Evolutionary conservation across 2,113 vertebrate genomes (phyloP).

Genomic region (Jaculus jaculus): DNA sequence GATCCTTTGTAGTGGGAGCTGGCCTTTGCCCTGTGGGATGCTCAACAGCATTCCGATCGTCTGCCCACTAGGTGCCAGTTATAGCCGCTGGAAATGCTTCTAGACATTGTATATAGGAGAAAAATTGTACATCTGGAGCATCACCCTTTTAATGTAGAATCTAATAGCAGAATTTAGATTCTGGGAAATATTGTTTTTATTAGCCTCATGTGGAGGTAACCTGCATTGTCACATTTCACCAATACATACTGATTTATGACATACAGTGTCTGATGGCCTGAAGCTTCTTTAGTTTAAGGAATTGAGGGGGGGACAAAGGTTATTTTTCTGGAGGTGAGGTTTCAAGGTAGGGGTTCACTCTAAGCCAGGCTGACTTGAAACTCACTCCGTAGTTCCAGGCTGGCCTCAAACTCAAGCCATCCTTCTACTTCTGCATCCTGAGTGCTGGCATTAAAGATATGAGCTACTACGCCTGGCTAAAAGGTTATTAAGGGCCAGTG

Average conservation of each 20-base stretch:
- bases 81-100: slow-evolving; percentile 31
- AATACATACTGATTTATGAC: background rate
- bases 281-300: slow-evolving; percentile 44
- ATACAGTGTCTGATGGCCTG: background rate
- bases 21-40: background rate
- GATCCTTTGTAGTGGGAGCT: background rate
- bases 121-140: background rate
- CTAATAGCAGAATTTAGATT: background rate
- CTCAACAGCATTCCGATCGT: slow-evolving; percentile 10
- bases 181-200: background rate
- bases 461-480: too few species aligned
- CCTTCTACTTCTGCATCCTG: too few species aligned
- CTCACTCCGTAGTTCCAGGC: too few species aligned
- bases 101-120: background rate
- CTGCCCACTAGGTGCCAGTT: slow-evolving; percentile 3
- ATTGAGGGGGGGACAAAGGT: slow-evolving; percentile 13
- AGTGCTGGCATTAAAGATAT: too few species aligned
- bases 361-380: too few species aligned
- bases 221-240: background rate
- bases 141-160: background rate
- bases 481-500: slow-evolving; percentile 27
- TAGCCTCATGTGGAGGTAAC: background rate
- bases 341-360: too few species aligned
- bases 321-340: background rate
- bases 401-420: too few species aligned